Evolutionary conservation across 2,113 vertebrate genomes (phyloP).

Genomic region (Phodopus roborovskii): DNA sequence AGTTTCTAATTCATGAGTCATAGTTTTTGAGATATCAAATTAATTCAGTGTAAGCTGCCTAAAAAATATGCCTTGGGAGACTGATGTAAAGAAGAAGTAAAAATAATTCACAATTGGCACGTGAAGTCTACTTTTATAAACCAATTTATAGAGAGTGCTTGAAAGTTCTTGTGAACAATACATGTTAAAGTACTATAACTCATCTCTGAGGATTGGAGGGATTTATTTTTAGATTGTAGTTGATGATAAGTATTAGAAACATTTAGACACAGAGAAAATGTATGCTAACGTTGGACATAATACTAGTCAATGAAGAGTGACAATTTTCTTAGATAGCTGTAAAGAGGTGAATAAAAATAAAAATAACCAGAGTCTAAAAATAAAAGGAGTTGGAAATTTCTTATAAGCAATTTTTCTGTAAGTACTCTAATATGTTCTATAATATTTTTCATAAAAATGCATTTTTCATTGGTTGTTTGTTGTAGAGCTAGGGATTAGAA

Average conservation of each 20-base stretch:
- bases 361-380: not conserved
- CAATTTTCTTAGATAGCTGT: not conserved
- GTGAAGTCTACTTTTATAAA: not conserved
- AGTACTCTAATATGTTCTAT: not conserved
- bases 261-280: not conserved
- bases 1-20: not conserved
- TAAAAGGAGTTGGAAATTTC: not conserved
- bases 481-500: not conserved
- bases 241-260: not conserved
- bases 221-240: constrained; percentile 13
- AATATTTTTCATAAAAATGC: not conserved
- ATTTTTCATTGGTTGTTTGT: not conserved
- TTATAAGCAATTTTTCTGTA: not conserved
- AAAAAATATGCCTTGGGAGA: not conserved
- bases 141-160: constrained; percentile 23
- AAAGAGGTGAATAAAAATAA: not conserved
- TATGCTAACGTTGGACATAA: not conserved
- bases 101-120: not conserved
- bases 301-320: not conserved
- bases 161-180: not conserved
- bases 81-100: not conserved
- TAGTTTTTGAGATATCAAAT: not conserved
- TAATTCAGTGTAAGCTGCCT: not conserved
- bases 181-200: not conserved
- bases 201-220: not conserved